Conservation (phyloP, 30 jellyfish, hydroid and myxozoan species). For the Aurelia sp. region DNA sequence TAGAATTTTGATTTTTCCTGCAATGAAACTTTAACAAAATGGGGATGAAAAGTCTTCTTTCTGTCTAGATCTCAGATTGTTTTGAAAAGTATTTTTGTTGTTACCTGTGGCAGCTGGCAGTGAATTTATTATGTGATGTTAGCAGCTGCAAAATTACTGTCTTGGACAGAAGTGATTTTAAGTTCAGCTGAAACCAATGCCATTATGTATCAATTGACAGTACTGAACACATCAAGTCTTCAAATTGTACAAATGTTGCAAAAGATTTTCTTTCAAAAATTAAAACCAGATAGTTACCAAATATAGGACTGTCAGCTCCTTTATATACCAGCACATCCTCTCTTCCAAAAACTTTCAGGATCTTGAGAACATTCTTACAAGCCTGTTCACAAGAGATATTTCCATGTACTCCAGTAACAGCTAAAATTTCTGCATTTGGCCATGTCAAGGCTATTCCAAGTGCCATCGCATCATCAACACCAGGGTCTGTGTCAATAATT, state of each 20-base stretch:
- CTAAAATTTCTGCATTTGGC: slow-evolving; percentile 86
- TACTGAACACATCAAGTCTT: too few relatives aligned
- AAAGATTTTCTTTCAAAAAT: too few relatives aligned
- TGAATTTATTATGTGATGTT: too few relatives aligned
- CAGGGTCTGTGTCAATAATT: slow-evolving; percentile 94
- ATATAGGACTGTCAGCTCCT: slow-evolving; percentile 86
- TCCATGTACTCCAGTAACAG: slow-evolving; percentile 79
- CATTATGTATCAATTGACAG: too few relatives aligned
- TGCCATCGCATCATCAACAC: slow-evolving; percentile 97
- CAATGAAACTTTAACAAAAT: too few relatives aligned
- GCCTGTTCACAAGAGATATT: slow-evolving; percentile 81
- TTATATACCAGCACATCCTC: slow-evolving; percentile 87
- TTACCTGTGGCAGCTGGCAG: too few relatives aligned
- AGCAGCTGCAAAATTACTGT: too few relatives aligned
- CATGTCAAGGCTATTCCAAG: slow-evolving; percentile 75
- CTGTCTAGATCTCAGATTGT: too few relatives aligned
- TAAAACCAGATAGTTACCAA: slow-evolving; percentile 25
- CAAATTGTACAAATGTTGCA: too few relatives aligned
- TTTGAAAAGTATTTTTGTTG: too few relatives aligned
- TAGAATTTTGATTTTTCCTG: too few relatives aligned
- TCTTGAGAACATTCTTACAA: slow-evolving; percentile 79
- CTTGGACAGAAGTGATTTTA: background rate
- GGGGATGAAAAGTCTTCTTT: too few relatives aligned
- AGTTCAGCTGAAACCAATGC: background rate
- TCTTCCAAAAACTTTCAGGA: slow-evolving; percentile 69